These are phyloP conservation scores for Limnephilus lunatus DNA, from an alignment of 2,888 invertebrate genomes.

Conservation along the genomic window DNA sequence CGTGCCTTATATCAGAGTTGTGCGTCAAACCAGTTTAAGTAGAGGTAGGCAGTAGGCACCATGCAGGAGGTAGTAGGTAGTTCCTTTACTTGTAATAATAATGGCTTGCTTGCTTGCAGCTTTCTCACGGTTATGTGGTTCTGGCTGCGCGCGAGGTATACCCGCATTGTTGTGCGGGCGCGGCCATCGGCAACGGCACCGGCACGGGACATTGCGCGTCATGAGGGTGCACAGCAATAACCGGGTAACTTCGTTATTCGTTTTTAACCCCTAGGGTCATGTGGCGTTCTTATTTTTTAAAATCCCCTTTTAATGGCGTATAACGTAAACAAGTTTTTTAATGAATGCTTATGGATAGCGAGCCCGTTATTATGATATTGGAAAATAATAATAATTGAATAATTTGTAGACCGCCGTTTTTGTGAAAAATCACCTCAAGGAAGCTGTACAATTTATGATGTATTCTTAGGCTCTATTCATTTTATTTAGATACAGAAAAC, in stretches of 20 bases:
- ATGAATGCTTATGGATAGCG: too few relatives aligned
- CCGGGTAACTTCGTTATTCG: background rate
- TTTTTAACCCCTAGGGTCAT: background rate
- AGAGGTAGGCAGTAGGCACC: background rate
- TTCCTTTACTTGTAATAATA: constrained; percentile 35
- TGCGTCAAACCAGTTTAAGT: constrained; percentile 34
- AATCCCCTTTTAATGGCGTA: too few relatives aligned
- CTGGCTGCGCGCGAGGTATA: constrained; percentile 16
- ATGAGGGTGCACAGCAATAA: background rate
- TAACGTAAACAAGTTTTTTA: too few relatives aligned
- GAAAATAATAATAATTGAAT: too few relatives aligned
- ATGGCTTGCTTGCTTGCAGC: constrained; percentile 1
- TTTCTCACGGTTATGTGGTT: constrained; percentile 49
- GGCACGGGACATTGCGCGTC: constrained; percentile 45
- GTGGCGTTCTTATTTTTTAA: too few relatives aligned
- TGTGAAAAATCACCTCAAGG: too few relatives aligned
- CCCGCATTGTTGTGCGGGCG: constrained; percentile 40
- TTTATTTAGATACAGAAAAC: too few relatives aligned
- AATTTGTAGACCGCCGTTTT: too few relatives aligned
- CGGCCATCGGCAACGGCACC: background rate
- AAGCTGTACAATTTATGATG: too few relatives aligned
- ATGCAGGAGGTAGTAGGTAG: background rate
- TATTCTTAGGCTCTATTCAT: too few relatives aligned
- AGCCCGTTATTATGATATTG: too few relatives aligned
- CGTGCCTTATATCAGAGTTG: background rate